Percentiles rank a stretch among this genome's conserved stretches.
phyloP scores from a whole-genome alignment of 2,797 vertebrate species.

The Spea hammondii region DNA sequence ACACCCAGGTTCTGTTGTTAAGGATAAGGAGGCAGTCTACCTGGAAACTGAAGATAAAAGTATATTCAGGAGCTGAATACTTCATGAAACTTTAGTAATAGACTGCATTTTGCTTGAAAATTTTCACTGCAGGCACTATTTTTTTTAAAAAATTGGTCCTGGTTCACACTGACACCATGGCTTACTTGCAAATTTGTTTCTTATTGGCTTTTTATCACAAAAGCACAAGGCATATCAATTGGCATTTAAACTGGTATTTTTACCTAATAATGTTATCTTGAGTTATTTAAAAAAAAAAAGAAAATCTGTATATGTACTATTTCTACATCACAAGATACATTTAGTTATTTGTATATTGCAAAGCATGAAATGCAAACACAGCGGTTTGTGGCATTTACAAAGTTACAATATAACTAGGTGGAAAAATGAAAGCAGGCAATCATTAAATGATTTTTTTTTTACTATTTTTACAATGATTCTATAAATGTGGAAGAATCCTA shows the following conservation, averaged over 20 bases:
- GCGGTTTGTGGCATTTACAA: constrained; percentile 3
- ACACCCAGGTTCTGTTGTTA: constrained; percentile 14
- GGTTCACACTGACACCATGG: constrained; percentile 15
- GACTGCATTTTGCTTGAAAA: constrained; percentile 10
- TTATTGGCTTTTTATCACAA: constrained; percentile 29
- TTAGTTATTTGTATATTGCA: not conserved
- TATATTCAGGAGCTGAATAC: not conserved
- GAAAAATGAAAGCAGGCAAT: not conserved
- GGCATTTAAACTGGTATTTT: constrained; percentile 33
- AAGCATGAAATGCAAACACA: not conserved
- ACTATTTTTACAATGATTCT: too few species aligned
- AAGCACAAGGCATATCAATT: constrained; percentile 12
- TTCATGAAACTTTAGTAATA: constrained; percentile 17
- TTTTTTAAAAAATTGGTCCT: constrained; percentile 2
- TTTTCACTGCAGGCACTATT: constrained; percentile 4
- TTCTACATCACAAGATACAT: constrained; percentile 33
- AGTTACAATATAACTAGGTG: not conserved
- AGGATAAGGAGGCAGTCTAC: constrained; percentile 14
- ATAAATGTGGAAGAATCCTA: too few species aligned
- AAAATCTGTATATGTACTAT: constrained; percentile 20
- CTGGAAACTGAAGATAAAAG: constrained; percentile 38
- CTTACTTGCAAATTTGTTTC: constrained; percentile 25
- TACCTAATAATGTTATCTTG: constrained; percentile 16
- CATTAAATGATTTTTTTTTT: not conserved
- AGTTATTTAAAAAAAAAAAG: constrained; percentile 33